These are phyloP conservation scores for Mustela lutreola DNA, from an alignment of 2,113 vertebrate species.

Conservation along the genomic window DNA sequence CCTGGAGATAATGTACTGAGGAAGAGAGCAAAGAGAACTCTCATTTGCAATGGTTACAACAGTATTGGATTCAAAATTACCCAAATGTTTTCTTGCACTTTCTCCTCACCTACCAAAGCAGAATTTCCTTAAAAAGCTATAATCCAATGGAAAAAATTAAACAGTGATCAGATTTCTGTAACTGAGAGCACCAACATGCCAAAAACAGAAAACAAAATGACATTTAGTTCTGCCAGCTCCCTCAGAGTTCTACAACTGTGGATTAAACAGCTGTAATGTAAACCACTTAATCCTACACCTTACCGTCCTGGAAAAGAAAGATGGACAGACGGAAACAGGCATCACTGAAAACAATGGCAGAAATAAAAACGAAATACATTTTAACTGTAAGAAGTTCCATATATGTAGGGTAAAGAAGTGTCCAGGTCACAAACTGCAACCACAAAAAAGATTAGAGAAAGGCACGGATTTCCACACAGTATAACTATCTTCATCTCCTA, in stretches of 20 bases:
- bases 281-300: background rate
- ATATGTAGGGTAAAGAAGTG: background rate
- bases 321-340: background rate
- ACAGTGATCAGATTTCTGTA: conserved; percentile 35
- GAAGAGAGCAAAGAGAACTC: background rate
- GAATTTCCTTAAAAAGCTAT: conserved; percentile 21
- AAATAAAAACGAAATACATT: conserved; percentile 14
- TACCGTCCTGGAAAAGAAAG: background rate
- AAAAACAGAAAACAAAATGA: background rate
- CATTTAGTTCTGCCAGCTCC: background rate
- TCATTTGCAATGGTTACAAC: background rate
- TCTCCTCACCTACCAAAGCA: conserved; percentile 7
- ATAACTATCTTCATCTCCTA: background rate
- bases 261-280: background rate
- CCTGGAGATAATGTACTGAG: background rate
- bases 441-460: background rate
- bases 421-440: background rate
- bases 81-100: background rate
- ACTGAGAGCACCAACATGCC: background rate
- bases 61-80: background rate
- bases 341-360: background rate
- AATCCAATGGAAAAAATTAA: conserved; percentile 40
- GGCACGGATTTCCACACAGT: background rate
- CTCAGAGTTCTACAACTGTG: background rate
- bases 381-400: background rate